phyloP scores from a whole-genome alignment of 2,888 invertebrate genomes.

The Amblyjoppa proteus region DNA sequence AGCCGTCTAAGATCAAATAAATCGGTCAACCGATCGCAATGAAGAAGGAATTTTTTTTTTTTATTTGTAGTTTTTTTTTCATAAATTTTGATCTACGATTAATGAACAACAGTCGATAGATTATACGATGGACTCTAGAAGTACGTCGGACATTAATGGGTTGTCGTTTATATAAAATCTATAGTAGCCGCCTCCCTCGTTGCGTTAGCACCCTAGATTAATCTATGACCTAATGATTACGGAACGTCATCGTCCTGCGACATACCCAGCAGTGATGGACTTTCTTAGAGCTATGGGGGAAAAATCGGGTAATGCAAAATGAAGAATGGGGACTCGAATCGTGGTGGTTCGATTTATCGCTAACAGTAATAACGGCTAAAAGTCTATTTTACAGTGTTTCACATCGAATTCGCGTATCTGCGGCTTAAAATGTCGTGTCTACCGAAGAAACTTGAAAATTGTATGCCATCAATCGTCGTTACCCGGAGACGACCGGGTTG shows the following conservation, averaged over 20 bases:
- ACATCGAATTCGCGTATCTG: slow-evolving; percentile 39
- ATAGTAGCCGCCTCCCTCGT: slow-evolving; percentile 62
- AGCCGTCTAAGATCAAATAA: slow-evolving; percentile 4
- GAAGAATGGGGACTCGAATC: slow-evolving; percentile 26
- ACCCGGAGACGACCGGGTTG: background rate
- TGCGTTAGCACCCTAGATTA: slow-evolving; percentile 65
- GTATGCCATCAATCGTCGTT: slow-evolving; percentile 18
- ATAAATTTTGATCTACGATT: slow-evolving; percentile 53
- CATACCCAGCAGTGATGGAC: slow-evolving; percentile 5
- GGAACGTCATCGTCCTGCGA: slow-evolving; percentile 44
- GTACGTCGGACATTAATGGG: slow-evolving; percentile 64
- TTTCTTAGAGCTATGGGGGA: slow-evolving; percentile 17
- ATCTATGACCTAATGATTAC: slow-evolving; percentile 57
- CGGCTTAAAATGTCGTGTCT: slow-evolving; percentile 40
- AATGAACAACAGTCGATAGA: slow-evolving; percentile 57
- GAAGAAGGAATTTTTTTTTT: slow-evolving; percentile 23
- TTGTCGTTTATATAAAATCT: slow-evolving; percentile 68
- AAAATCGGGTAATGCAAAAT: slow-evolving; percentile 17
- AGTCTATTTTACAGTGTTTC: slow-evolving; percentile 60
- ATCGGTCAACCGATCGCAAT: slow-evolving; percentile 36
- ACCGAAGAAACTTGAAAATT: slow-evolving; percentile 30
- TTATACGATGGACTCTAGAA: slow-evolving; percentile 58
- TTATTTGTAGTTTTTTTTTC: slow-evolving; percentile 19
- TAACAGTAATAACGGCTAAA: slow-evolving; percentile 56
- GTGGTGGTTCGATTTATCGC: slow-evolving; percentile 30